These are phyloP conservation scores for Lota lota DNA, from an alignment of 2,113 vertebrate species.

Conservation along the genomic window DNA sequence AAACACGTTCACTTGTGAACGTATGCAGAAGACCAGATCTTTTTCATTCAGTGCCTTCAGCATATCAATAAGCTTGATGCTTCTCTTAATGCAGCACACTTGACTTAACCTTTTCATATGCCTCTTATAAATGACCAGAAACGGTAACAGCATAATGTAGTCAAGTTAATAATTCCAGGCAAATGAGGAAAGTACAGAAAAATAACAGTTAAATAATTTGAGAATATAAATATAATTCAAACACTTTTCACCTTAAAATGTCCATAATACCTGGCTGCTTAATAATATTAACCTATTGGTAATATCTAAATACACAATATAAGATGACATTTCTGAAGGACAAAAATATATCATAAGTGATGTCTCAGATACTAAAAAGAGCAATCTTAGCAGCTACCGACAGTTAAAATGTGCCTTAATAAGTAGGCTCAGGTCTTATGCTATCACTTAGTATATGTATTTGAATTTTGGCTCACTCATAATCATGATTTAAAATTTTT, in stretches of 20 bases:
- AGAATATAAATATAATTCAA: slow-evolving; percentile 44
- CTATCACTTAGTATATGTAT: slow-evolving; percentile 3
- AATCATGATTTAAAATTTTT: slow-evolving; percentile 2
- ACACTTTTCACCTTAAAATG: slow-evolving; percentile 31
- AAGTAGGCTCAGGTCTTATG: slow-evolving; percentile 25
- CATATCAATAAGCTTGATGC: too few species aligned
- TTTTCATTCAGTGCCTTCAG: too few species aligned
- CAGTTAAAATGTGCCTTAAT: slow-evolving; percentile 20
- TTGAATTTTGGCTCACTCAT: slow-evolving; percentile 24
- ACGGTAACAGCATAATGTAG: slow-evolving; percentile 14
- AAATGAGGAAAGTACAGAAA: slow-evolving; percentile 45
- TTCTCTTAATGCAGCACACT: too few species aligned
- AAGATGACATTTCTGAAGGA: slow-evolving; percentile 43
- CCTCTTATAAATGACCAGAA: too few species aligned
- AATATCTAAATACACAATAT: slow-evolving; percentile 40
- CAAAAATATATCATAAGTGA: slow-evolving; percentile 37
- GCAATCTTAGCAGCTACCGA: not conserved
- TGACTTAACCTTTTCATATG: too few species aligned
- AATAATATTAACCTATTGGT: slow-evolving; percentile 24
- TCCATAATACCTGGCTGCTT: slow-evolving; percentile 21
- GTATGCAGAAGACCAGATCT: too few species aligned
- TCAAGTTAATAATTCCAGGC: slow-evolving; percentile 22
- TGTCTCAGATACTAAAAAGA: too few species aligned
- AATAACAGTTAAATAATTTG: slow-evolving; percentile 23
- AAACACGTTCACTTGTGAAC: too few species aligned